phyloP scores from a whole-genome alignment of 2,888 invertebrate species.

The Adela reaumurella region DNA sequence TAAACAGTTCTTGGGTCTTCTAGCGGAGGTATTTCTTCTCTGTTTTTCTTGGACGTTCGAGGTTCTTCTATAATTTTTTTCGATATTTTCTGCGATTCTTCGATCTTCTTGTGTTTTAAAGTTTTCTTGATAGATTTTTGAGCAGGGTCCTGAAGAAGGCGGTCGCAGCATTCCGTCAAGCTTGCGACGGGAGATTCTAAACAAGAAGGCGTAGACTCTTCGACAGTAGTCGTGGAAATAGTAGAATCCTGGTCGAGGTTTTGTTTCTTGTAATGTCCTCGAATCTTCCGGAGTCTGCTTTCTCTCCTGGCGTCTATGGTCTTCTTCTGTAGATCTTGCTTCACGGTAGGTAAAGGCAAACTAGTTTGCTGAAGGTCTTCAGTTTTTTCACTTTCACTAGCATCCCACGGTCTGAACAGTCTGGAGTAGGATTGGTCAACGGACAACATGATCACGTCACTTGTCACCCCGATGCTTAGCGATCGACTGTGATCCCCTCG shows the following conservation, averaged over 20 bases:
- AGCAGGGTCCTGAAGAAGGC: slow-evolving; percentile 27
- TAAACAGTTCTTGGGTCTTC: not conserved
- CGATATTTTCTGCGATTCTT: slow-evolving; percentile 7
- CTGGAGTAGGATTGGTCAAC: slow-evolving; percentile 43
- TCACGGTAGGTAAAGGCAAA: not conserved
- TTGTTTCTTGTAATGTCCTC: slow-evolving; percentile 34
- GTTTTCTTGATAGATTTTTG: slow-evolving; percentile 21
- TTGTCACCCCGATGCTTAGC: slow-evolving; percentile 27
- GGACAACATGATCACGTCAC: slow-evolving; percentile 39
- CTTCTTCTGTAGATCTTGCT: slow-evolving; percentile 23
- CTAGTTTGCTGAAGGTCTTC: slow-evolving; percentile 12
- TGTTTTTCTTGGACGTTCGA: not conserved
- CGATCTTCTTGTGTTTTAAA: slow-evolving; percentile 18
- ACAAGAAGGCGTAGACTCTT: slow-evolving; percentile 16
- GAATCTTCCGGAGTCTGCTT: slow-evolving; percentile 41
- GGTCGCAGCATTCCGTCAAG: slow-evolving; percentile 35
- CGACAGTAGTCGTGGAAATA: slow-evolving; percentile 53
- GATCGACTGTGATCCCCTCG: slow-evolving; percentile 44
- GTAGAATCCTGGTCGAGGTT: slow-evolving; percentile 52
- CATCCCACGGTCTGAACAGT: slow-evolving; percentile 62
- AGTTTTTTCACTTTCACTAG: slow-evolving; percentile 28
- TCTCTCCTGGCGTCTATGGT: slow-evolving; percentile 33
- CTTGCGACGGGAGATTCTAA: slow-evolving; percentile 35
- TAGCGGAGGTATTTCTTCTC: not conserved
- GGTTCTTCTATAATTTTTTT: too few relatives aligned